These are phyloP conservation scores for Malthinus seriepunctatus DNA, from an alignment of 2,888 invertebrate genomes.

Conservation along the genomic window DNA sequence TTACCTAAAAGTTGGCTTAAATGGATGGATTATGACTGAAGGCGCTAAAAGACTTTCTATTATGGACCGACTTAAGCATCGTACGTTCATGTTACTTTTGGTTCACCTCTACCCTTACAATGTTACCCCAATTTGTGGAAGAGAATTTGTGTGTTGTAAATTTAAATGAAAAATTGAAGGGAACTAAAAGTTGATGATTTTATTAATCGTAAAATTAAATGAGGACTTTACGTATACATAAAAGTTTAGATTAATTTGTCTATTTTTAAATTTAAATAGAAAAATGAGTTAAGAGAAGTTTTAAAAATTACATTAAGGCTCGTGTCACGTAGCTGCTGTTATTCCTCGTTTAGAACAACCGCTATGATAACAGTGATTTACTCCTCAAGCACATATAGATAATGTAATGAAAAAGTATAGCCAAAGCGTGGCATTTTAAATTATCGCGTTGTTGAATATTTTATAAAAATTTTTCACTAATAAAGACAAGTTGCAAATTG, in stretches of 20 bases:
- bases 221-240: neutral
- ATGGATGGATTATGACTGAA: no score
- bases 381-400: conserved; percentile 53
- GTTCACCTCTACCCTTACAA: no score
- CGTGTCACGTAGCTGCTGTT: conserved; percentile 54
- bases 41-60: no score
- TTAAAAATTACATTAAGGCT: conserved; percentile 52
- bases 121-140: no score
- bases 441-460: conserved; percentile 32
- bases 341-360: conserved; percentile 53
- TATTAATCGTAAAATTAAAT: no score
- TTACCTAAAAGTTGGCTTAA: no score
- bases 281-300: conserved; percentile 45
- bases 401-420: conserved; percentile 56
- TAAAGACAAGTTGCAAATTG: conserved; percentile 5
- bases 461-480: conserved; percentile 5
- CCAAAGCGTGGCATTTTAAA: conserved; percentile 46
- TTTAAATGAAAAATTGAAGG: no score
- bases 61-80: no score
- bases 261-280: conserved; percentile 38
- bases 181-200: no score
- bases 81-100: no score
- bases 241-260: neutral
- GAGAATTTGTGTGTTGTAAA: no score
- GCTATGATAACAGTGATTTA: conserved; percentile 55